Percentiles rank a stretch among this genome's conserved stretches.
These are phyloP conservation scores for Leptosomus discolor DNA, from an alignment of 2,113 vertebrate species.

Conservation along the genomic window DNA sequence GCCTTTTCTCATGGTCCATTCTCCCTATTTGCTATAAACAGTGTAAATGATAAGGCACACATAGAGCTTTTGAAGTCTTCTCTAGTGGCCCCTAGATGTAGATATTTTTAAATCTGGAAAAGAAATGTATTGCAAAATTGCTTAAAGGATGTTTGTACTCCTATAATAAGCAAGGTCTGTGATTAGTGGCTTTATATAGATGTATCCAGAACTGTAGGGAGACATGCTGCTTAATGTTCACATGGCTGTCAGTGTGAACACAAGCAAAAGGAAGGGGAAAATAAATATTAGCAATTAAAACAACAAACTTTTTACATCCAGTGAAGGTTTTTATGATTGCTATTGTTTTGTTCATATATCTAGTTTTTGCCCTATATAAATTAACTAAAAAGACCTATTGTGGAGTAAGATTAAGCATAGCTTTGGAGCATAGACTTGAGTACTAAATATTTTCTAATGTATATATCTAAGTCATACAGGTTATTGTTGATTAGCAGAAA, in stretches of 20 bases:
- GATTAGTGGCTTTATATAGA: neutral
- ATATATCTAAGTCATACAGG: neutral
- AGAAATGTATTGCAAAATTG: constrained; percentile 1
- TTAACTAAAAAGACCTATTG: neutral
- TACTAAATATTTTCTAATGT: neutral
- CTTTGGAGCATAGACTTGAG: neutral
- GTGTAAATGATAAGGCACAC: constrained; percentile 19
- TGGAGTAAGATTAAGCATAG: neutral
- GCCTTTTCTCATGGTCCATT: neutral
- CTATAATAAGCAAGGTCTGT: constrained; percentile 6
- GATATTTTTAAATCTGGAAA: neutral
- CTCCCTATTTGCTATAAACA: constrained; percentile 12
- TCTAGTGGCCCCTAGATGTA: neutral
- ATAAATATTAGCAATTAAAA: neutral
- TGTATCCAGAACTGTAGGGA: neutral
- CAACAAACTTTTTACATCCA: neutral
- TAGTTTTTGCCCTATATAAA: neutral
- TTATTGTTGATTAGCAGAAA: neutral
- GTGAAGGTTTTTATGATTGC: neutral
- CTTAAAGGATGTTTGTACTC: constrained; percentile 13
- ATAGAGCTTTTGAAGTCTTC: constrained; percentile 16
- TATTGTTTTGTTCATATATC: neutral
- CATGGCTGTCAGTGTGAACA: neutral
- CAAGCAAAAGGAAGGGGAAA: neutral
- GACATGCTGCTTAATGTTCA: neutral